These are phyloP conservation scores for Acanthosepion pharaonis DNA, from an alignment of 2,888 invertebrate species.

Conservation along the genomic window DNA sequence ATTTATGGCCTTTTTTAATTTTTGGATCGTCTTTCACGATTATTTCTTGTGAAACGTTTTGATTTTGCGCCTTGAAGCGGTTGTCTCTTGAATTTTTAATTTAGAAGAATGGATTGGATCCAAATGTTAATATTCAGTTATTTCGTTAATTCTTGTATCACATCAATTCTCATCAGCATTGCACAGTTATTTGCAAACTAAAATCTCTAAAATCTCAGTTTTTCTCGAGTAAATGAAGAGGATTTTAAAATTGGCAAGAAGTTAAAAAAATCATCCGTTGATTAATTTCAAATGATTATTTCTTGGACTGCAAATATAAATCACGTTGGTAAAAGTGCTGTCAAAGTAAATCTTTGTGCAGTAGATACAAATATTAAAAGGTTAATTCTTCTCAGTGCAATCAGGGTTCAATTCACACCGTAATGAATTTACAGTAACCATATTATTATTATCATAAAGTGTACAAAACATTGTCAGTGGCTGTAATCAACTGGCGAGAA, in stretches of 20 bases:
- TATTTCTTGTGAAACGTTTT: too few relatives aligned
- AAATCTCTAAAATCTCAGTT: background rate
- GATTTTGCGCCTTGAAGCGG: too few relatives aligned
- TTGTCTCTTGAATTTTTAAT: too few relatives aligned
- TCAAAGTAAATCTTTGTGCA: background rate
- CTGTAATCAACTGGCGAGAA: too few relatives aligned
- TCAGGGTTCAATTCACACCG: background rate
- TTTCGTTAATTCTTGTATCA: background rate
- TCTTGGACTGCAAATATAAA: background rate
- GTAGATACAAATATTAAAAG: background rate
- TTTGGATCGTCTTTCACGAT: background rate
- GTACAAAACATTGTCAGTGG: background rate
- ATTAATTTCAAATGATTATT: background rate
- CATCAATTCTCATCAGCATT: background rate
- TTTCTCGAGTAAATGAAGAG: background rate
- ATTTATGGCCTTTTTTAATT: background rate
- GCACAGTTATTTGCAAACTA: too few relatives aligned
- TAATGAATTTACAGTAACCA: background rate
- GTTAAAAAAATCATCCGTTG: background rate
- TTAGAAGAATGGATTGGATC: too few relatives aligned
- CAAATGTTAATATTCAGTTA: too few relatives aligned
- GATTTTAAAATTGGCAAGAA: background rate
- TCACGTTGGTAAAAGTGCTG: background rate
- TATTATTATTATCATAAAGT: background rate
- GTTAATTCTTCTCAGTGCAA: background rate